These are phyloP conservation scores for Darevskia nairensis DNA, from an alignment of 2,797 vertebrate species.

Conservation along the genomic window DNA sequence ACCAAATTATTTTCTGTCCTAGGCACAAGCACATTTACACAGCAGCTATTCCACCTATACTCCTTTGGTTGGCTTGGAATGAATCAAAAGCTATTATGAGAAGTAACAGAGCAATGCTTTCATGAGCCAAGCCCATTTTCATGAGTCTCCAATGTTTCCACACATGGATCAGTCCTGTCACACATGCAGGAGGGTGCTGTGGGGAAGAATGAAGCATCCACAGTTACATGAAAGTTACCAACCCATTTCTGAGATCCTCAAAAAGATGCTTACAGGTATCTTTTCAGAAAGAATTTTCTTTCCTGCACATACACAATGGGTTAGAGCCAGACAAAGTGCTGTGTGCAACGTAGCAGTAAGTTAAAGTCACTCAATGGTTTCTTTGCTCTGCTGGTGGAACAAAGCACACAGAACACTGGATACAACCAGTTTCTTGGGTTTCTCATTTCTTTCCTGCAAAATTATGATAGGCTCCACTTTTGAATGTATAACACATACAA, in stretches of 20 bases:
- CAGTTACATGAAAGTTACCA: background rate
- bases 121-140: background rate
- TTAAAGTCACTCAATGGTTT: no score
- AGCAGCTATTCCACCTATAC: background rate
- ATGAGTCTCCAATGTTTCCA: background rate
- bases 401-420: no score
- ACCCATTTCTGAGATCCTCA: background rate
- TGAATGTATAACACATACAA: background rate
- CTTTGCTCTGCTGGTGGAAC: no score
- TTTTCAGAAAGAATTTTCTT: background rate
- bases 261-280: background rate
- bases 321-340: background rate
- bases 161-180: background rate
- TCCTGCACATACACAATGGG: background rate
- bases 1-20: slow-evolving; percentile 1
- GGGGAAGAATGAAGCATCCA: background rate
- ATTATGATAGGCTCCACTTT: background rate
- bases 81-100: background rate
- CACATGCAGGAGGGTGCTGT: background rate
- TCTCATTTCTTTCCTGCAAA: background rate
- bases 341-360: no score
- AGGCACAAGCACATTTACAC: background rate
- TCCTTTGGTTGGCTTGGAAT: background rate
- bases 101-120: background rate
- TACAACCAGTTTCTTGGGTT: no score